Percentiles rank a stretch among this genome's conserved stretches.
Conservation (phyloP, 53 echinoderm and acorn worm species). For the Paelopatides confundens region DNA sequence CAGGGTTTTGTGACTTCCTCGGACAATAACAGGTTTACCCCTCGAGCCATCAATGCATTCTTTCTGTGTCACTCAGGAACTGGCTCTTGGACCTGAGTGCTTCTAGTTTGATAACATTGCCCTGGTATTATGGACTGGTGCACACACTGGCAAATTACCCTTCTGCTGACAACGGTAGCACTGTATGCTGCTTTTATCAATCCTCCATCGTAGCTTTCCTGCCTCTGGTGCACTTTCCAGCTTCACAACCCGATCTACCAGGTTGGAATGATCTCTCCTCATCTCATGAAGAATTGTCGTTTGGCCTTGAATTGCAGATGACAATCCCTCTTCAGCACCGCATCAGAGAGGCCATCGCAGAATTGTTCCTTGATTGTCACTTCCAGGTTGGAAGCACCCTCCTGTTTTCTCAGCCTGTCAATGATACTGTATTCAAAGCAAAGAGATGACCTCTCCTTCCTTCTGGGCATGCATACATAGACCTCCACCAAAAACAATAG, state of each 20-base stretch:
- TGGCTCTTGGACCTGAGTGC: slow-evolving; percentile 26
- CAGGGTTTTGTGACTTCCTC: not conserved
- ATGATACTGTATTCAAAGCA: too few species aligned
- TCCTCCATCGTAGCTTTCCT: not conserved
- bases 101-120: not conserved
- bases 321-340: too few species aligned
- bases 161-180: slow-evolving; percentile 46
- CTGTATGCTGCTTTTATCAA: not conserved
- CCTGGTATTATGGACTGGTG: not conserved
- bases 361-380: too few species aligned
- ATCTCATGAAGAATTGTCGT: too few species aligned
- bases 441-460: too few species aligned
- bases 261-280: not conserved
- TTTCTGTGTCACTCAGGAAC: slow-evolving; percentile 8
- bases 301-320: too few species aligned
- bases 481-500: too few species aligned
- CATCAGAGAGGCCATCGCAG: not conserved
- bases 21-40: not conserved
- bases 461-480: too few species aligned
- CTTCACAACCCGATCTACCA: not conserved
- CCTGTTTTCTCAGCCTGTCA: too few species aligned
- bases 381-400: too few species aligned
- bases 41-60: not conserved
- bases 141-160: slow-evolving; percentile 51
- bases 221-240: not conserved